These are phyloP conservation scores for Drosophila trapezifrons DNA, from an alignment of 1,140 invertebrate species.

Conservation along the genomic window DNA sequence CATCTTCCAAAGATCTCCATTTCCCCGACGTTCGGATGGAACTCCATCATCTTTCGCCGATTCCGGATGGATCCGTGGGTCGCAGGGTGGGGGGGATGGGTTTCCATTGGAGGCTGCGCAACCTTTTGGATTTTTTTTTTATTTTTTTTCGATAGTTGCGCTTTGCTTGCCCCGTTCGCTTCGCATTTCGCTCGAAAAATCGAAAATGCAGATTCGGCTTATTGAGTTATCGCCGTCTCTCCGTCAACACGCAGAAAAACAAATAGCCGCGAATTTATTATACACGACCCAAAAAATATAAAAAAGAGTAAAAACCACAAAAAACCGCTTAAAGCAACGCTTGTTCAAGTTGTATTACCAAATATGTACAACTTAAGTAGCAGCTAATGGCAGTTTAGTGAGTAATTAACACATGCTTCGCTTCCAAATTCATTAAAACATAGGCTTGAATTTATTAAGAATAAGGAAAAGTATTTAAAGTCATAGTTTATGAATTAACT, in stretches of 20 bases:
- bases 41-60: constrained; percentile 32
- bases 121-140: constrained; percentile 5
- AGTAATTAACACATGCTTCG: constrained; percentile 3
- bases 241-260: constrained; percentile 19
- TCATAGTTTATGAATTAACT: not conserved
- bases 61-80: constrained; percentile 1
- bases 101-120: constrained; percentile 23
- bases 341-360: constrained; percentile 3
- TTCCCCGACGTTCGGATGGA: not conserved
- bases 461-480: not conserved
- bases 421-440: not conserved
- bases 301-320: not conserved
- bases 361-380: constrained; percentile 10
- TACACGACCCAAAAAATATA: not conserved
- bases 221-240: constrained; percentile 28
- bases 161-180: not conserved
- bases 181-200: constrained; percentile 18
- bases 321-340: not conserved
- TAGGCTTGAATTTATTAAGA: too few relatives aligned
- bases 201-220: constrained; percentile 43
- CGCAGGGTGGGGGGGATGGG: not conserved
- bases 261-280: constrained; percentile 11
- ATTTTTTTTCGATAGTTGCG: not conserved
- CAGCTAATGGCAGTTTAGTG: constrained; percentile 12
- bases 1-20: constrained; percentile 47